Conservation (phyloP, 2,888 invertebrate species). For the Dolichopus griseipennis region DNA sequence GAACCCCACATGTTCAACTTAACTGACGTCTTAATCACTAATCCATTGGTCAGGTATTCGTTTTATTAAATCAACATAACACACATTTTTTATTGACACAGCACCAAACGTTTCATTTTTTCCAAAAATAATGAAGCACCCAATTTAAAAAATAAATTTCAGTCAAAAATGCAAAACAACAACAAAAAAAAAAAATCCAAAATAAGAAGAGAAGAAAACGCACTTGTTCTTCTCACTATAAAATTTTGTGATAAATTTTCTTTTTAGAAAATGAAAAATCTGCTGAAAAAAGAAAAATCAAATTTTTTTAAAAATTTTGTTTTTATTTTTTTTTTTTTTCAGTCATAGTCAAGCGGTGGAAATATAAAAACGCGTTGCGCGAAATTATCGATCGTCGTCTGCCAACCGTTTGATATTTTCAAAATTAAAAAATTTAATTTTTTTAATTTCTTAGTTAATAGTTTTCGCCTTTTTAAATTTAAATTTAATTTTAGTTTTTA, state of each 20-base stretch:
- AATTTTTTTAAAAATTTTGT: too few relatives aligned
- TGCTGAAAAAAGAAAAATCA: too few relatives aligned
- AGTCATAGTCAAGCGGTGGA: conserved; percentile 3
- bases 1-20: too few relatives aligned
- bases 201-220: not conserved
- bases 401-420: not conserved
- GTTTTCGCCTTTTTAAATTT: not conserved
- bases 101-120: too few relatives aligned
- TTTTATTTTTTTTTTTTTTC: not conserved
- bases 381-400: not conserved
- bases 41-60: too few relatives aligned
- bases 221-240: not conserved
- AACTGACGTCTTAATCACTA: too few relatives aligned
- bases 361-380: conserved; percentile 3
- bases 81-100: too few relatives aligned
- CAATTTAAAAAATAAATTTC: too few relatives aligned
- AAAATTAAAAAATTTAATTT: not conserved
- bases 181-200: not conserved
- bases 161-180: not conserved
- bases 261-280: not conserved
- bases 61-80: too few relatives aligned
- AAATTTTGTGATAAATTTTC: not conserved
- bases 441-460: not conserved
- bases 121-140: too few relatives aligned
- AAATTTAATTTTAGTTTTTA: not conserved